These are phyloP conservation scores for Nemotelus pantherinus DNA, from an alignment of 2,888 invertebrate species.

Conservation along the genomic window DNA sequence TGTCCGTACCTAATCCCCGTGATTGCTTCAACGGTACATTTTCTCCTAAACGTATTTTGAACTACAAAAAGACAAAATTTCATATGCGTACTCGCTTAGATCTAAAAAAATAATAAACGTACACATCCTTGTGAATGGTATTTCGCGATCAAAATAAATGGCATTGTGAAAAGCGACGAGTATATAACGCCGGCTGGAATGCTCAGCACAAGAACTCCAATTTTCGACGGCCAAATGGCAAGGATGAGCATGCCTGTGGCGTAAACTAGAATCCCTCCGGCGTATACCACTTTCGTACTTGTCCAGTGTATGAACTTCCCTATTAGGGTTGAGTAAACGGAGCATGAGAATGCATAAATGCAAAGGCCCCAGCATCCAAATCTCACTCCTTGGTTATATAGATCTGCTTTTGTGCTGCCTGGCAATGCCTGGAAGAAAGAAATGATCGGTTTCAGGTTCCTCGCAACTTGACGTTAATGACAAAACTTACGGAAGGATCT, in stretches of 20 bases:
- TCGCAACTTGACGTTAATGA: background rate
- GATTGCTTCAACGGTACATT: slow-evolving; percentile 61
- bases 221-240: slow-evolving; percentile 63
- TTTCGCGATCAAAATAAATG: slow-evolving; percentile 63
- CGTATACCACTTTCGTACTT: slow-evolving; percentile 60
- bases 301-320: slow-evolving; percentile 58
- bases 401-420: slow-evolving; percentile 53
- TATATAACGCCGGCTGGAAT: slow-evolving; percentile 64
- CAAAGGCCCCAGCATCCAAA: slow-evolving; percentile 65
- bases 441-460: background rate
- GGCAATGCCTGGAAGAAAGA: slow-evolving; percentile 55
- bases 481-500: slow-evolving; percentile 64
- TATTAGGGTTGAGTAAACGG: slow-evolving; percentile 62
- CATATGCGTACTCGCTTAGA: background rate
- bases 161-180: slow-evolving; percentile 65
- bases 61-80: slow-evolving; percentile 54
- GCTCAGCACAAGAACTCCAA: slow-evolving; percentile 63
- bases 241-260: slow-evolving; percentile 64
- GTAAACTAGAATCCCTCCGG: slow-evolving; percentile 62
- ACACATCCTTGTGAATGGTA: slow-evolving; percentile 65
- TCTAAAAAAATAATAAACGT: slow-evolving; percentile 53
- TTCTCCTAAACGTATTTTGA: slow-evolving; percentile 60
- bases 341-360: slow-evolving; percentile 65
- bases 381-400: slow-evolving; percentile 63
- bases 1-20: slow-evolving; percentile 65